Evolutionary conservation across 2,888 invertebrate species (phyloP).

Genomic region (Agrotis ipsilon): DNA sequence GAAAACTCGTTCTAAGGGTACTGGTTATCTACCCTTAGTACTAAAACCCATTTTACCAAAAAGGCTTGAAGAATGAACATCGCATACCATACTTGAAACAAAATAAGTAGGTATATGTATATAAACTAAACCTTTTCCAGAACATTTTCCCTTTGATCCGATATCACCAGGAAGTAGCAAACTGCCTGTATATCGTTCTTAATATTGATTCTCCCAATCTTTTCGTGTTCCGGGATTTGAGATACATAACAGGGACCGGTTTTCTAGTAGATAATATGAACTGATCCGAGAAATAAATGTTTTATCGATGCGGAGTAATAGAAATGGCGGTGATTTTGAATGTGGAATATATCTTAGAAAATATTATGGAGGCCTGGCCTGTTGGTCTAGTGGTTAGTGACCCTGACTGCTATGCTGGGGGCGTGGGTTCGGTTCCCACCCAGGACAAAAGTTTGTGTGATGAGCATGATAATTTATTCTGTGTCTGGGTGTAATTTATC

Average conservation of each 20-base stretch:
- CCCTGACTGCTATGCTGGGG: too few species aligned
- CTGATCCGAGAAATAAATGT: slow-evolving; percentile 11
- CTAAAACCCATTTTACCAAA: too few species aligned
- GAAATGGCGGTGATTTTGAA: background rate
- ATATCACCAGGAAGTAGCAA: background rate
- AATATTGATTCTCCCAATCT: slow-evolving; percentile 41
- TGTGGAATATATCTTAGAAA: background rate
- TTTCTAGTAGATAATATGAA: background rate
- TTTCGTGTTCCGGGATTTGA: slow-evolving; percentile 14
- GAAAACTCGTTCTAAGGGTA: too few species aligned
- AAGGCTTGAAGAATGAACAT: background rate
- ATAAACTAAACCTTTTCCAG: slow-evolving; percentile 1
- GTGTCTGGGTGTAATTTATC: too few species aligned
- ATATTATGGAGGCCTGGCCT: too few species aligned
- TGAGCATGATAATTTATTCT: too few species aligned
- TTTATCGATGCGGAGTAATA: slow-evolving; percentile 1
- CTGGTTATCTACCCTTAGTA: too few species aligned
- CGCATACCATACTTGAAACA: background rate
- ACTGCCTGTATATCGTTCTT: background rate
- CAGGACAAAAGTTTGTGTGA: too few species aligned
- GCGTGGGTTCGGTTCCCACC: too few species aligned
- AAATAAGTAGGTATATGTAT: background rate
- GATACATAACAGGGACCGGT: slow-evolving; percentile 24
- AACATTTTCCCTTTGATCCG: slow-evolving; percentile 16
- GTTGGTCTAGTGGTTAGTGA: too few species aligned